Conservation (phyloP, 2,113 vertebrate genomes). For the Chauna torquata region DNA sequence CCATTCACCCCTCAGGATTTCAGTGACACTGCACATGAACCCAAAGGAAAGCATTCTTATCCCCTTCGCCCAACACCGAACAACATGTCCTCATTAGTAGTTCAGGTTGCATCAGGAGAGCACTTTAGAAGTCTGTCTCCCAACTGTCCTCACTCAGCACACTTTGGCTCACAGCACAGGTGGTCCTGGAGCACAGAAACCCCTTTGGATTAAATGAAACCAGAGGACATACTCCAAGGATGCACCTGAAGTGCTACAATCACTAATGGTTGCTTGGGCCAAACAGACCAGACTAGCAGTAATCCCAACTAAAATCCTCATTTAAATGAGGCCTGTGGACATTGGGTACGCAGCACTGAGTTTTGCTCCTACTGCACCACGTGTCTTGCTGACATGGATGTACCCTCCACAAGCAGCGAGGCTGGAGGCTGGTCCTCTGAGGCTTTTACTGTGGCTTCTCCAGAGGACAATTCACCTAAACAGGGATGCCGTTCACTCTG, state of each 20-base stretch:
- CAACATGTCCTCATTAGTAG: background rate
- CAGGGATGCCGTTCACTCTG: background rate
- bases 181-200: background rate
- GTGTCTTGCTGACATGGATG: fast-evolving
- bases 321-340: background rate
- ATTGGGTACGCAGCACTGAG: fast-evolving
- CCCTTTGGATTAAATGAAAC: background rate
- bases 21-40: background rate
- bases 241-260: background rate
- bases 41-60: background rate
- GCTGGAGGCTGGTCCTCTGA: background rate
- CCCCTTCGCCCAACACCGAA: background rate
- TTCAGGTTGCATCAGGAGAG: background rate
- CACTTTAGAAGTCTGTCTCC: background rate
- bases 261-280: background rate
- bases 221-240: background rate
- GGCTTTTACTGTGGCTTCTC: background rate
- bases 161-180: background rate
- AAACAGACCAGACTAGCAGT: fast-evolving
- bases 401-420: background rate
- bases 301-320: background rate
- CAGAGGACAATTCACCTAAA: background rate
- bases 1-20: background rate
- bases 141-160: fast-evolving
- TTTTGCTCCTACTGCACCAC: background rate